Evolutionary conservation across 2,113 vertebrate species (phyloP).

Genomic region (Bubo scandiacus): DNA sequence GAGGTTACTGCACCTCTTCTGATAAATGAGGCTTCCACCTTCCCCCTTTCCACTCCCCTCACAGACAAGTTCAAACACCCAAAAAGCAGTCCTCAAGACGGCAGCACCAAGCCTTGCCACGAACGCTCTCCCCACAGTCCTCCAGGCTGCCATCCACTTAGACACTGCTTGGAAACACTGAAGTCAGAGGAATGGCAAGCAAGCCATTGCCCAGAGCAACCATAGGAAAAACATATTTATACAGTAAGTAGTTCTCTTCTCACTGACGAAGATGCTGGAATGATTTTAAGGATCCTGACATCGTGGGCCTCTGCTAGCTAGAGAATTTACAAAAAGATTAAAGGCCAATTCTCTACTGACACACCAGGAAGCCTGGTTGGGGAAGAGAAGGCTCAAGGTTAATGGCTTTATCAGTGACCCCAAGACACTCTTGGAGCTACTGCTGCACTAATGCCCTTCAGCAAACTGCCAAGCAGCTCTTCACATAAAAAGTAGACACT

Average conservation of each 20-base stretch:
- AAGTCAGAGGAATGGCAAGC: background rate
- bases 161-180: background rate
- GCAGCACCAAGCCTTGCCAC: background rate
- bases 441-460: background rate
- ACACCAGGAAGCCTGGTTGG: background rate
- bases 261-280: accelerated
- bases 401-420: background rate
- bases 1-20: background rate
- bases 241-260: background rate
- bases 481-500: background rate
- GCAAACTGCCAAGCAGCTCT: background rate
- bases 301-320: background rate
- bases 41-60: background rate
- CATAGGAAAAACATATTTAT: background rate
- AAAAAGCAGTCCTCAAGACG: background rate
- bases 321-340: background rate
- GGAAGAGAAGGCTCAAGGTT: background rate
- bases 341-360: background rate
- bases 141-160: background rate
- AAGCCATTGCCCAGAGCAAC: background rate
- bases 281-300: background rate
- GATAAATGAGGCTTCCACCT: background rate
- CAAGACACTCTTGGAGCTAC: background rate
- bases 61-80: background rate
- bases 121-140: background rate